Base-by-base conservation (phyloP, 2,888 invertebrate species). In the Lamellibrachia satsuma region DNA sequence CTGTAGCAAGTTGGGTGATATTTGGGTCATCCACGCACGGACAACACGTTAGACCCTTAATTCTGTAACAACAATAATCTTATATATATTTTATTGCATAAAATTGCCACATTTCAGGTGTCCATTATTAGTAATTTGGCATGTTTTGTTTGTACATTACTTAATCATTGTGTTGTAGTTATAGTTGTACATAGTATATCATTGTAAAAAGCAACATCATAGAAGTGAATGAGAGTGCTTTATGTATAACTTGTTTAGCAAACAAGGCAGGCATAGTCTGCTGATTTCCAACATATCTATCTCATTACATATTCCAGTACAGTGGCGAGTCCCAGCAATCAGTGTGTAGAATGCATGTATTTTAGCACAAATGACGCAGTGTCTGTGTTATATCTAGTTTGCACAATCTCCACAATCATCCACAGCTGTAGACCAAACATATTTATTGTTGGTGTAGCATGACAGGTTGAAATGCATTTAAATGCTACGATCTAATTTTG, bases 1-100 rank as follows among this genome's bases (percentile, higher is more conserved):
- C 98, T 60, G 98, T 97, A 7, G 96, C 95, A 51, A 97, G 93
- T 90, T 94, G 93, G n/a, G 57, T 27, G 6, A 52, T 92, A 75
- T 9, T n/a, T 27, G 22, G 27, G 75, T 75, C 75, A 75, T 75
- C 75, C 4, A 75, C 75, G 22, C 75, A 75, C 3, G 75, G 75
- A 22, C 75, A 11, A 75, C 75, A 75, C 4, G 22, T n/a, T 60
- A 93, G 91, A 90, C 92, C 91, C 55, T 93, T 93, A 52, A 93
- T 92, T 55, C 93, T 93, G 91, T 15, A 39, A n/a, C 75, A 75
- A 75, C 75, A 75, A 75, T n/a, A 15, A 75, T 22, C 60, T 22
- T 22, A 22, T n/a, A 75, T 22, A 75, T 22, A n/a, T 22, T 6
- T 75, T n/a, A 22, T n/a, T 75, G 22, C 22, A 15, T 75, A 75